Base-by-base conservation (phyloP, 2,888 invertebrate genomes). In the Zygothrica quintamaculata region DNA sequence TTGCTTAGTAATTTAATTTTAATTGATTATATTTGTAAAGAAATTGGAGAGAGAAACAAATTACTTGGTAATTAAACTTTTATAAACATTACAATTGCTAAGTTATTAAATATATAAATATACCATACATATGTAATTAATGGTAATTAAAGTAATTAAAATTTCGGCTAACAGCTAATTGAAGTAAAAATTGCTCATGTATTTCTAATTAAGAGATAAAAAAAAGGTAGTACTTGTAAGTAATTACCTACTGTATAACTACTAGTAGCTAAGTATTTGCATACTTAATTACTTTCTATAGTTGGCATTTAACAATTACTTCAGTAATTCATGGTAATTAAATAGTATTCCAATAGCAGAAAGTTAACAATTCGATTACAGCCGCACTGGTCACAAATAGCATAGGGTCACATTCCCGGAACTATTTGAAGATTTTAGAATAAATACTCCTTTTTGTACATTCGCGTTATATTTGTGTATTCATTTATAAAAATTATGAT, bases 401-500 rank as follows among this genome's bases (percentile, higher is more conserved):
- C 53, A 61, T 57, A 48, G 52, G 72, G 77, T 67, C 71, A 74
- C 47, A 73, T 61, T 67, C 18, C 15, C 34, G 26, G 29, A 52
- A 42, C 75, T 72, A 65, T 76, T 71, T 53, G 72, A 62, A 78
- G 51, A n/a, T 44, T 40, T 11, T 61, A 77, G 62, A 82, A 77
- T 71, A 79, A 78, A 79, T 60, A 59, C 47, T 72, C 60, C 33
- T 59, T n/a, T 82, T 79, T 79, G 57, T 79, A 79, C 58, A 77
- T 44, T 62, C 47, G 57, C 48, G 57, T 40, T 71, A 58, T 72
- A 72, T 72, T 42, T 64, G 53, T 61, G 53, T 65, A 47, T 64
- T 50, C 50, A 53, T 53, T 68, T 76, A 73, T 59, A 39, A 66
- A 68, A 67, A 58, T 50, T 66, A 48, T 36, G 25, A 39, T 37